Percentiles rank a stretch among this genome's conserved stretches.
Conservation (phyloP, 1,140 invertebrate species). For the Leptopilina boulardi region DNA sequence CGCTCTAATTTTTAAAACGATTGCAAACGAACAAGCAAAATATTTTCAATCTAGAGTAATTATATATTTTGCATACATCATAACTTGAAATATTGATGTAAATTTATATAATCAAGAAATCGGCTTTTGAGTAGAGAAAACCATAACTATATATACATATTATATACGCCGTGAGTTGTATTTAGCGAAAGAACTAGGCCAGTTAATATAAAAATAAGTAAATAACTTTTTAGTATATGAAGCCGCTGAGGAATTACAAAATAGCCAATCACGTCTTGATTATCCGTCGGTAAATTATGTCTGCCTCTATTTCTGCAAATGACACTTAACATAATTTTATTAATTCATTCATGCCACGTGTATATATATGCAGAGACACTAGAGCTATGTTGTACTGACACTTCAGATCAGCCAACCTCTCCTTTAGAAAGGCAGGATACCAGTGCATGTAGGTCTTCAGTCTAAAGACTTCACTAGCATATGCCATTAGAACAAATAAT, state of each 20-base stretch:
- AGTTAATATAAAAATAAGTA: not conserved
- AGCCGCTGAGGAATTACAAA: not conserved
- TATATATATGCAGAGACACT: conserved; percentile 15
- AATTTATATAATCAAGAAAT: conserved; percentile 29
- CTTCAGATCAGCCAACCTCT: conserved; percentile 18
- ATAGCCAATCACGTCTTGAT: conserved; percentile 1
- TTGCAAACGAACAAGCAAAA: not conserved
- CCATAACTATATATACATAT: no score
- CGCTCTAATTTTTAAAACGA: not conserved
- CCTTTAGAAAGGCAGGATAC: conserved; percentile 33
- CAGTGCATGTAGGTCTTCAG: conserved; percentile 22
- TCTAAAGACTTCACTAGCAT: not conserved
- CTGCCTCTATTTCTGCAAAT: conserved; percentile 8
- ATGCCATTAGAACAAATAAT: not conserved
- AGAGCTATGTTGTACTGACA: conserved; percentile 17
- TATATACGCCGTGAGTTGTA: not conserved
- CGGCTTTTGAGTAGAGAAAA: not conserved
- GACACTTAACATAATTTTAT: conserved; percentile 19
- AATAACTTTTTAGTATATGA: not conserved
- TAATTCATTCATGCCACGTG: conserved; percentile 26
- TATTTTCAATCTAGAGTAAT: not conserved
- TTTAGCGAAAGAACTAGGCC: conserved; percentile 2
- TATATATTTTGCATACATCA: conserved; percentile 7
- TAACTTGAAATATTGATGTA: conserved; percentile 16
- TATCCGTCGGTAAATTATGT: not conserved